phyloP scores from a whole-genome alignment of 2,113 vertebrate species.

The Cyanoliseus patagonus region DNA sequence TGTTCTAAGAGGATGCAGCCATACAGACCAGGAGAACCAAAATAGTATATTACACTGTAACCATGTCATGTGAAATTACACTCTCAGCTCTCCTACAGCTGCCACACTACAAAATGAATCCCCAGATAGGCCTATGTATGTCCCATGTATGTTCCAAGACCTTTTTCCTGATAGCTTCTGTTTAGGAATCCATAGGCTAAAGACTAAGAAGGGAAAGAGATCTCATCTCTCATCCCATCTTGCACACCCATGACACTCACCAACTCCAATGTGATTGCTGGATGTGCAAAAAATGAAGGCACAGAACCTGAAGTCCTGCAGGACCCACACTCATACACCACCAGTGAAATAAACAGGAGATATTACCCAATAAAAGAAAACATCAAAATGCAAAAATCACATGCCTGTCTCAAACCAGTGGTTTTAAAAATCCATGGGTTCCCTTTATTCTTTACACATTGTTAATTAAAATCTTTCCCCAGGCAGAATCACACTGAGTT shows the following conservation, averaged over 20 bases:
- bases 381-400: conserved; percentile 9
- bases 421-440: conserved; percentile 20
- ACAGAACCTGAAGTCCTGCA: background rate
- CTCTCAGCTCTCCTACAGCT: conserved; percentile 23
- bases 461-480: conserved; percentile 77
- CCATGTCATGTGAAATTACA: conserved; percentile 24
- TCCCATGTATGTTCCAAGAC: background rate
- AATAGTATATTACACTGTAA: conserved; percentile 35
- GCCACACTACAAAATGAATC: background rate
- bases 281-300: background rate
- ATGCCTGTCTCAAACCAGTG: background rate
- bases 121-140: background rate
- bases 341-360: background rate
- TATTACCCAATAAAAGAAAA: background rate
- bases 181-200: background rate
- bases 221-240: background rate
- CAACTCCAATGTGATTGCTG: background rate
- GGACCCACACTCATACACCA: background rate
- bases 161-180: background rate
- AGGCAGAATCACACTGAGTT: conserved; percentile 68
- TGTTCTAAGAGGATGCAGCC: background rate
- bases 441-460: conserved; percentile 47
- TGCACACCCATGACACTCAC: background rate
- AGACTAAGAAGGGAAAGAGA: background rate
- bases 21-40: conserved; percentile 12